Evolutionary conservation across 2,113 vertebrate genomes (phyloP).

Genomic region (Anarhynchus alexandrinus): DNA sequence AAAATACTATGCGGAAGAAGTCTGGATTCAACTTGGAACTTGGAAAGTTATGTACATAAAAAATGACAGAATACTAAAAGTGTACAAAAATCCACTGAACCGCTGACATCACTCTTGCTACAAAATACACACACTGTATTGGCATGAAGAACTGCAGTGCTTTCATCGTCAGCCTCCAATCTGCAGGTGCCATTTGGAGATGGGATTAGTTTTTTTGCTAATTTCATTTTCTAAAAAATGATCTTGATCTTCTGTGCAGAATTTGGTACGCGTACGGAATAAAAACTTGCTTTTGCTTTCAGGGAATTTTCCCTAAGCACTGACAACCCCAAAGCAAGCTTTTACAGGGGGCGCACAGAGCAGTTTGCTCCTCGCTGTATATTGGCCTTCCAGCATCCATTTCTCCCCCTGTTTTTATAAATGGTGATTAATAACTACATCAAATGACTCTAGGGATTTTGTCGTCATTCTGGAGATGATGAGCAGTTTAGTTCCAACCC

Average conservation of each 20-base stretch:
- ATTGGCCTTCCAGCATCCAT: too few species aligned
- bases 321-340: background rate
- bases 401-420: too few species aligned
- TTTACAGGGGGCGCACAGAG: too few species aligned
- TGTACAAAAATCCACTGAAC: background rate
- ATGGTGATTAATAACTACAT: background rate
- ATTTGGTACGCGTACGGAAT: background rate
- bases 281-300: background rate
- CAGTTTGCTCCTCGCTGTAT: background rate
- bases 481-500: background rate
- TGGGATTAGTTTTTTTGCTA: background rate
- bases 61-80: background rate
- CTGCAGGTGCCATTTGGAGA: background rate
- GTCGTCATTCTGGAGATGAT: background rate
- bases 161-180: background rate
- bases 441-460: background rate
- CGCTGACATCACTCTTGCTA: background rate
- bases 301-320: background rate
- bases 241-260: background rate
- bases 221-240: background rate
- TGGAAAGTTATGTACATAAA: background rate
- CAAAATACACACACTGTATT: background rate
- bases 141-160: background rate
- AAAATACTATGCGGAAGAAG: background rate
- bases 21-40: background rate